Evolutionary conservation across 2,888 invertebrate species (phyloP).

Genomic region (Hypomecis punctinalis): DNA sequence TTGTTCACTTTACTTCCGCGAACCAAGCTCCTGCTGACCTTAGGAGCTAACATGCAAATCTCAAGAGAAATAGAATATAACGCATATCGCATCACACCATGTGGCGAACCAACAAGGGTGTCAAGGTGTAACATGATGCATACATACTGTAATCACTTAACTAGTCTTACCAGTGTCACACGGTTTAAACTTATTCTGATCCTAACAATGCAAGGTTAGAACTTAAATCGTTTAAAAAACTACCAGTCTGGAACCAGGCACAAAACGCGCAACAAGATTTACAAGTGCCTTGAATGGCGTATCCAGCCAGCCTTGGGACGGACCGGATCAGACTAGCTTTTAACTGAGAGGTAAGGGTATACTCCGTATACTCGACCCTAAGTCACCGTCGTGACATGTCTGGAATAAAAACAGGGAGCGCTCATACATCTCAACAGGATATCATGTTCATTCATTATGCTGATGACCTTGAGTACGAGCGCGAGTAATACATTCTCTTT

Average conservation of each 20-base stretch:
- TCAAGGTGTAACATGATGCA: constrained; percentile 70
- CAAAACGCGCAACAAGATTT: constrained; percentile 8
- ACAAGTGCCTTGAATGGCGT: constrained; percentile 11
- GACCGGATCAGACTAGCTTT: constrained; percentile 31
- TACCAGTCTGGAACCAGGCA: constrained; percentile 14
- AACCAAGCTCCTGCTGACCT: constrained; percentile 31
- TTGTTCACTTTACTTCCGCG: constrained; percentile 38
- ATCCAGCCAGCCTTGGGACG: constrained; percentile 27
- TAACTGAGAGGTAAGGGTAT: constrained; percentile 17
- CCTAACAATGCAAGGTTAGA: constrained; percentile 27
- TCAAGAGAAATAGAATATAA: constrained; percentile 66
- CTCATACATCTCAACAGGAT: constrained; percentile 32
- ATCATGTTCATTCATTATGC: constrained; percentile 57
- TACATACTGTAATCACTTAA: constrained; percentile 24
- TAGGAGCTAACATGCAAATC: constrained; percentile 36
- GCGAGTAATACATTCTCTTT: constrained; percentile 66
- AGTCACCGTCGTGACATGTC: constrained; percentile 17
- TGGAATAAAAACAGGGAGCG: constrained; percentile 31
- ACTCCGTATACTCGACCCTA: constrained; percentile 22
- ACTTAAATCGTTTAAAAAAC: constrained; percentile 12
- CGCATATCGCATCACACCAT: constrained; percentile 66
- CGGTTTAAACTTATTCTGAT: constrained; percentile 11
- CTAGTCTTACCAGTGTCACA: constrained; percentile 17
- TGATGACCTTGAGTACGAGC: constrained; percentile 61
- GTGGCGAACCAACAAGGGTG: constrained; percentile 60